Base-by-base conservation (phyloP, 1,140 invertebrate species). In the Drosophila kurseongensis region DNA sequence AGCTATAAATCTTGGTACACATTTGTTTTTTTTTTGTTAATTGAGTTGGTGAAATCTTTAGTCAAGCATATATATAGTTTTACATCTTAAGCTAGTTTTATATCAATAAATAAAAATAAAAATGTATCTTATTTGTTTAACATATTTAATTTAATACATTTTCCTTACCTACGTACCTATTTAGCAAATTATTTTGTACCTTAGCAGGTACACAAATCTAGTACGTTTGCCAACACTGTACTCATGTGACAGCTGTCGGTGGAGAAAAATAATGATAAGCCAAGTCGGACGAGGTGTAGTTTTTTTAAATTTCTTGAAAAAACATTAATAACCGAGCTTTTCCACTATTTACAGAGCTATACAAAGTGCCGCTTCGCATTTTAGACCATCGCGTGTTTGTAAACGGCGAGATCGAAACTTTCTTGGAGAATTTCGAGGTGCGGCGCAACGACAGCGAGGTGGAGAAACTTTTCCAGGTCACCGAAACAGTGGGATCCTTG, bases 311-410 rank as follows among this genome's bases (percentile, higher is more conserved):
- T 0, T 16, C 7, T 1, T 13, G n/a, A 5, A 38, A 32, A 57
- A 13, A 27, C 7, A 6, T 23, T 36, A 14, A 14, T 48, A 54
- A 75, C 13, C 5, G 2, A 10, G 10, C 32, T 41, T 48, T 36
- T 0, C 13, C 7, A 5, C 42, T 13, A 18, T 40, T 57, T 45
- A 12, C 48, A 98, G 97, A 97, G 94, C 94, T 95, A 80, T 95
- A 95, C 62, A 96, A 97, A 93, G 95, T 97, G 92, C 97, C 96
- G 95, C 94, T 94, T 75, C 94, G 97, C 91, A 93, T 97, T 65
- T 97, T 97, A 93, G 96, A 97, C 92, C 97, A 97, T 90, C 94
- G 95, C 61, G 96, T 96, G 18, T 97, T 97, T 92, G 91, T 97
- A 48, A 95, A 95, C 93, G 96, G 96, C 59, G 97, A 97, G 94